These are phyloP conservation scores for Cyanoramphus novaezelandiae DNA, from an alignment of 2,113 vertebrate genomes.

Conservation along the genomic window DNA sequence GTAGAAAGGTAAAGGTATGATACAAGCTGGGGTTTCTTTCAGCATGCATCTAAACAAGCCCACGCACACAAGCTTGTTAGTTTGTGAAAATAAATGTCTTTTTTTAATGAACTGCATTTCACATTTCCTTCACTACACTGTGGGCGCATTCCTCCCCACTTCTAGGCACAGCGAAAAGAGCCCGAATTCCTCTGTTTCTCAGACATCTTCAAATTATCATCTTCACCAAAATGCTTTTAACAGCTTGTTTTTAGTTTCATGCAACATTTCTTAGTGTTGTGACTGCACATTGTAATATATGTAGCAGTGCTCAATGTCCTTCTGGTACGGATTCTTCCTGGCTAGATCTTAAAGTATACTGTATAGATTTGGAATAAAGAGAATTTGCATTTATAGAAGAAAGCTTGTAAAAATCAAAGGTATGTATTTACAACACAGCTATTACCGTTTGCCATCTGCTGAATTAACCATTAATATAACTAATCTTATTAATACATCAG, in stretches of 20 bases:
- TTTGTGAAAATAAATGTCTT: not conserved
- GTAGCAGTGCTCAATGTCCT: not conserved
- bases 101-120: not conserved
- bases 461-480: not conserved
- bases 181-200: not conserved
- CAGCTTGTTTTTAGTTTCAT: not conserved
- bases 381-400: conserved; percentile 26
- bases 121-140: not conserved
- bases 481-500: conserved; percentile 3
- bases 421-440: not conserved
- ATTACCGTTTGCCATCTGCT: not conserved
- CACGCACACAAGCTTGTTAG: not conserved
- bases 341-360: conserved; percentile 27
- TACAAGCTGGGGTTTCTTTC: not conserved
- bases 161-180: not conserved
- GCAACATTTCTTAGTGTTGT: not conserved
- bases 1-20: not conserved
- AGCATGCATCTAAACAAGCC: not conserved
- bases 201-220: not conserved
- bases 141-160: not conserved
- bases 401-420: conserved; percentile 8
- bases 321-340: conserved; percentile 15
- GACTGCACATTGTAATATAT: not conserved
- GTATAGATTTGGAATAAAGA: not conserved
- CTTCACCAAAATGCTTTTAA: not conserved